A percentile compares a stretch with the other conserved stretches of the same genome.
These are phyloP conservation scores for Callipepla californica DNA, from an alignment of 2,113 vertebrate genomes.

Conservation along the genomic window DNA sequence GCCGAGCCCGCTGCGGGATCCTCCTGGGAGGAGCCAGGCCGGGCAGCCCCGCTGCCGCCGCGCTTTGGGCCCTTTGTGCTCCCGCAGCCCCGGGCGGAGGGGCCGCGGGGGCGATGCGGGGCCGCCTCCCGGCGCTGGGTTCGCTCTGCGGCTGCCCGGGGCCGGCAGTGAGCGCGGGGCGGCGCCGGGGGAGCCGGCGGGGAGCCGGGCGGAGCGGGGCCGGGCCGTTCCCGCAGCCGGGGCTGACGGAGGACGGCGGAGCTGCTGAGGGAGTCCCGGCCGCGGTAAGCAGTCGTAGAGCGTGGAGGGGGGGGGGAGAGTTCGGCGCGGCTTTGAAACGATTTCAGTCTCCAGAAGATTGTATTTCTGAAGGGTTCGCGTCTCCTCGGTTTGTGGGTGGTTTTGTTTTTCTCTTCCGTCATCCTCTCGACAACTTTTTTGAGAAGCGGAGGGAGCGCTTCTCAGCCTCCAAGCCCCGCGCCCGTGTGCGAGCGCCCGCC, in stretches of 20 bases:
- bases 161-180: background rate
- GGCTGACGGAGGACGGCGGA: background rate
- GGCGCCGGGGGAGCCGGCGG: background rate
- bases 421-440: no score
- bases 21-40: background rate
- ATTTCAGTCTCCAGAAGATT: no score
- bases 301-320: background rate
- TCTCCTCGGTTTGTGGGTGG: no score
- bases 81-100: background rate
- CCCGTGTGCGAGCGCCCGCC: no score
- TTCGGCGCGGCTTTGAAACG: no score
- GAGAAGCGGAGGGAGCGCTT: no score
- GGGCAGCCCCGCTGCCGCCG: background rate
- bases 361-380: no score
- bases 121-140: background rate
- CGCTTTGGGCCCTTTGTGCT: no score
- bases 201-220: background rate
- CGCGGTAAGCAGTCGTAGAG: background rate
- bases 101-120: background rate
- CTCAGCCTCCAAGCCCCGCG: no score
- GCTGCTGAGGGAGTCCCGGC: background rate
- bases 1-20: background rate
- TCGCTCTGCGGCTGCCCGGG: background rate
- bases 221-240: background rate
- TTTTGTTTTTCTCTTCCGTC: no score